Conservation (phyloP, 1,140 invertebrate species). For the Thaumetopoea pityocampa region DNA sequence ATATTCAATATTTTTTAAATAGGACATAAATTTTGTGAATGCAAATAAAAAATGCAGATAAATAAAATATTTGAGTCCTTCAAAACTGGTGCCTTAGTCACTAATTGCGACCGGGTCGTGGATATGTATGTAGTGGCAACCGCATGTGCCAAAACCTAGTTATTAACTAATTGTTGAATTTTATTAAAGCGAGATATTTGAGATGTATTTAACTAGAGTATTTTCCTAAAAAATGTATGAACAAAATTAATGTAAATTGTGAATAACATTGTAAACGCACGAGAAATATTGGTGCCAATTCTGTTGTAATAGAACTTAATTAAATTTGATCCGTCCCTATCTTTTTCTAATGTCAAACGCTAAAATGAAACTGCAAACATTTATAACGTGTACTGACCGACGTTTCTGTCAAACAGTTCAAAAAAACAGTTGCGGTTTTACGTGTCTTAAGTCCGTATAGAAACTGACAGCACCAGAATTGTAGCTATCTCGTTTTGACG, state of each 20-base stretch:
- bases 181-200: constrained; percentile 4
- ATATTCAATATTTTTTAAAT: too few relatives aligned
- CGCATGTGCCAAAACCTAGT: constrained; percentile 28
- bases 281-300: too few relatives aligned
- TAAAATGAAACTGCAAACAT: too few relatives aligned
- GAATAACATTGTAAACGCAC: constrained; percentile 12
- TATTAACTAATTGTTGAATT: constrained; percentile 18
- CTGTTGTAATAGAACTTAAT: too few relatives aligned
- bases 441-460: too few relatives aligned
- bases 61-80: constrained; percentile 36
- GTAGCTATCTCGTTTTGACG: too few relatives aligned
- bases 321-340: too few relatives aligned
- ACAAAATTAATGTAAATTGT: constrained; percentile 16
- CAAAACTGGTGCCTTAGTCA: constrained; percentile 60
- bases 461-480: too few relatives aligned
- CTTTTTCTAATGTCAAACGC: too few relatives aligned
- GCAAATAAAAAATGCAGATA: background rate
- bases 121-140: constrained; percentile 29
- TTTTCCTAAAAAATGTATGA: constrained; percentile 21
- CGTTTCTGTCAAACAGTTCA: too few relatives aligned
- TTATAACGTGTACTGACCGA: too few relatives aligned
- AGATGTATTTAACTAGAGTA: constrained; percentile 5
- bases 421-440: too few relatives aligned
- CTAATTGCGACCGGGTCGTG: constrained; percentile 24
- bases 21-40: background rate